Conservation (phyloP, 2,113 vertebrate genomes). For the Lepidothrix coronata region DNA sequence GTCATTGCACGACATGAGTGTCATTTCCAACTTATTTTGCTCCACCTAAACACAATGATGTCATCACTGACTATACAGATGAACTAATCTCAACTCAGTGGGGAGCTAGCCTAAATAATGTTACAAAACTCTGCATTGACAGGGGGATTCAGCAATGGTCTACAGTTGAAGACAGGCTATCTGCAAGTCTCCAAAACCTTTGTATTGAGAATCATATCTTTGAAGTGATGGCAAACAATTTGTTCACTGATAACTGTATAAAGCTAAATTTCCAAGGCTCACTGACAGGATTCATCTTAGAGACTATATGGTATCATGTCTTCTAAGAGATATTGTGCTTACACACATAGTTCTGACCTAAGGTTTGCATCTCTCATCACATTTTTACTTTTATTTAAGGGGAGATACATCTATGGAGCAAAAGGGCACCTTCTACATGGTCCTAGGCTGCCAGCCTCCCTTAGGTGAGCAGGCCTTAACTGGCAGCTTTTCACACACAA, state of each 20-base stretch:
- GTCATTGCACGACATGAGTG: not conserved
- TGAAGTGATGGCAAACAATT: not conserved
- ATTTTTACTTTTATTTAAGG: not conserved
- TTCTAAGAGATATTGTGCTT: not conserved
- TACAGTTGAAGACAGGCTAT: not conserved
- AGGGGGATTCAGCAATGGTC: not conserved
- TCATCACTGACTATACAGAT: fast-evolving
- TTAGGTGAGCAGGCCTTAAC: not conserved
- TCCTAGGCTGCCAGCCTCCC: not conserved
- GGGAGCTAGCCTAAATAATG: not conserved
- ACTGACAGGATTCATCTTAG: not conserved
- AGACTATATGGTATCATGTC: not conserved
- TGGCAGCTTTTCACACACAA: not conserved
- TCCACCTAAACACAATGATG: not conserved
- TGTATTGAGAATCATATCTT: not conserved
- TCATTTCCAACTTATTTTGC: not conserved
- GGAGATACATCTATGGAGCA: not conserved
- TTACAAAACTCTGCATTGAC: not conserved
- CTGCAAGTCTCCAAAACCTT: not conserved
- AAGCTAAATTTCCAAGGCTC: not conserved
- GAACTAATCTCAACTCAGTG: not conserved
- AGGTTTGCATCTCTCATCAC: not conserved
- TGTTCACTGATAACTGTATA: not conserved
- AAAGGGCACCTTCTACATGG: not conserved
- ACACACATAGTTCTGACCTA: not conserved